A percentile compares a stretch with the other conserved stretches of the same genome.
These are phyloP conservation scores for Himantopus leucocephalus DNA, from an alignment of 2,113 vertebrate species.

Conservation along the genomic window DNA sequence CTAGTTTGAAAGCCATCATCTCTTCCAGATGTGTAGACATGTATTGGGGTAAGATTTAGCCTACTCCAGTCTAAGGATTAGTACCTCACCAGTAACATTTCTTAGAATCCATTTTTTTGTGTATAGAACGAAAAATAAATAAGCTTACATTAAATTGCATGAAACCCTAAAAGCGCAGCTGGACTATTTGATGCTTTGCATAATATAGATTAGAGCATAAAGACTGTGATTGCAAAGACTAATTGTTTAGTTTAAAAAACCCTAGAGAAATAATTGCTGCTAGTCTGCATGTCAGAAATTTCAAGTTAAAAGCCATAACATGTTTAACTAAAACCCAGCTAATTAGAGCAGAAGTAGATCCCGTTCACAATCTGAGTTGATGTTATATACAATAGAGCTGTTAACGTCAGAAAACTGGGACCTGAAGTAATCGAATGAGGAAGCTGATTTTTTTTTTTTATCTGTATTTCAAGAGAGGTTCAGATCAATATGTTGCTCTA, in stretches of 20 bases:
- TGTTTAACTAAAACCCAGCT: background rate
- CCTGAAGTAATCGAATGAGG: background rate
- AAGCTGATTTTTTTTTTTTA: background rate
- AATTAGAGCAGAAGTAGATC: background rate
- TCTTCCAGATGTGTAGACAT: background rate
- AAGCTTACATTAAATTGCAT: background rate
- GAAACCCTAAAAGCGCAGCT: background rate
- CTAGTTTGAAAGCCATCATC: background rate
- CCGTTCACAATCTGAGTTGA: background rate
- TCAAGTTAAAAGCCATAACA: background rate
- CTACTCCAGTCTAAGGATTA: background rate
- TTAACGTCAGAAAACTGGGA: background rate
- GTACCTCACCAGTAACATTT: background rate
- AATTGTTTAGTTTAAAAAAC: background rate
- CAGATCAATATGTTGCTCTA: constrained; percentile 32
- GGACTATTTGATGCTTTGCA: background rate
- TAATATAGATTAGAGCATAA: background rate
- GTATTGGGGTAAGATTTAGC: background rate
- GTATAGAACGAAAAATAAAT: background rate
- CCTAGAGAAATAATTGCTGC: background rate
- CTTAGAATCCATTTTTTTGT: background rate
- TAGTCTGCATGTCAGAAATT: background rate
- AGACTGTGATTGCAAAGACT: background rate
- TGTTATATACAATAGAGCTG: background rate
- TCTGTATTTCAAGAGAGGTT: constrained; percentile 26